Evolutionary conservation across 2,113 vertebrate genomes (phyloP).

Genomic region (Turdus rufiventris): DNA sequence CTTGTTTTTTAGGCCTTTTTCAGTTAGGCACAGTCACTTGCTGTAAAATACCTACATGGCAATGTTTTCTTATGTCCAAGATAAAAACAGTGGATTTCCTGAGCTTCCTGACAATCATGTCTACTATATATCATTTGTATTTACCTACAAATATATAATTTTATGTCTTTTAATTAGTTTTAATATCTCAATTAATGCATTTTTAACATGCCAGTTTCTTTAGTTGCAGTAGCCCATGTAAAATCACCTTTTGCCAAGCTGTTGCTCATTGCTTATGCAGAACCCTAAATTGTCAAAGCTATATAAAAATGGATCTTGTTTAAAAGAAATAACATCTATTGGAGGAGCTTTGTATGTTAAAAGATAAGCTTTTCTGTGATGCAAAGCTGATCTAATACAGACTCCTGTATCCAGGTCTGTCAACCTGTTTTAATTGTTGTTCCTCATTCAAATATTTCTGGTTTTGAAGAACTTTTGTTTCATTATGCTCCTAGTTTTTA

Average conservation of each 20-base stretch:
- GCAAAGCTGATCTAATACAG: background rate
- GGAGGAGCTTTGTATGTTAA: background rate
- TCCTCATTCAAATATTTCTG: background rate
- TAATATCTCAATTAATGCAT: rapidly evolving
- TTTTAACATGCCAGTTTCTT: background rate
- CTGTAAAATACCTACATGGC: background rate
- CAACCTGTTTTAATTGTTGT: background rate
- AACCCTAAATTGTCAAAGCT: background rate
- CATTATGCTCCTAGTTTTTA: background rate
- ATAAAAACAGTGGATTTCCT: background rate
- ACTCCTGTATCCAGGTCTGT: background rate
- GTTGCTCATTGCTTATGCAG: background rate
- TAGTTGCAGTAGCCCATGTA: background rate
- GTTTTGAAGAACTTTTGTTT: background rate
- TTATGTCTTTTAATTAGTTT: background rate
- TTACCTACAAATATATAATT: background rate
- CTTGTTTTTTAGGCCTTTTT: background rate
- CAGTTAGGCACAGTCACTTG: background rate
- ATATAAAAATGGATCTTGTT: background rate
- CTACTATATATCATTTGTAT: background rate
- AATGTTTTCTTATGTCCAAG: background rate
- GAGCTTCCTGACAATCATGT: background rate
- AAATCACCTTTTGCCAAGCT: background rate
- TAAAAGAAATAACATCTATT: background rate
- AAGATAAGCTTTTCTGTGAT: background rate